These are phyloP conservation scores for Paralichthys olivaceus DNA, from an alignment of 2,113 vertebrate species.

Conservation along the genomic window DNA sequence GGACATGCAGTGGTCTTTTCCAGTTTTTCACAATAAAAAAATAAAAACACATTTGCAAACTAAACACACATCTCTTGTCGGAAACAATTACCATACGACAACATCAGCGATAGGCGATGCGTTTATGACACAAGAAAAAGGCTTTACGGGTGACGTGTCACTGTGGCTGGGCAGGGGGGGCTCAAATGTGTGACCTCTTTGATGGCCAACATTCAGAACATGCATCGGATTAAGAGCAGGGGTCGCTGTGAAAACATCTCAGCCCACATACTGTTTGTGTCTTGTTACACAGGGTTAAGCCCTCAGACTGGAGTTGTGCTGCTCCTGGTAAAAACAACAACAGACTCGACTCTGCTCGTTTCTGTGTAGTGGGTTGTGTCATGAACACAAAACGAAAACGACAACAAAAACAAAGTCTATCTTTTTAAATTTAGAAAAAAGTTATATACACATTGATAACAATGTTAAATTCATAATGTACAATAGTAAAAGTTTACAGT, in stretches of 20 bases:
- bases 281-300: conserved; percentile 29
- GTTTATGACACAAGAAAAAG: conserved; percentile 47
- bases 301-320: conserved; percentile 53
- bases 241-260: conserved; percentile 20
- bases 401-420: conserved; percentile 35
- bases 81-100: conserved; percentile 51
- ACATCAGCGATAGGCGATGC: conserved; percentile 40
- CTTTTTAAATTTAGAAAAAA: conserved; percentile 74
- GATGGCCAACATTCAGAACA: conserved; percentile 52
- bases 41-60: conserved; percentile 42
- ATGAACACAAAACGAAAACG: conserved; percentile 33
- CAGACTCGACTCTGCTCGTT: conserved; percentile 37
- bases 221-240: conserved; percentile 42
- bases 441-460: conserved; percentile 82
- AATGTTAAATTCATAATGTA: conserved; percentile 84
- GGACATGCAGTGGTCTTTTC: conserved; percentile 80
- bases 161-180: conserved; percentile 12
- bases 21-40: conserved; percentile 72
- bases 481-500: conserved; percentile 86
- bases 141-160: conserved; percentile 45
- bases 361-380: conserved; percentile 59
- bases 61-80: conserved; percentile 28
- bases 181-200: conserved; percentile 17
- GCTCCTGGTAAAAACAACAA: conserved; percentile 42
- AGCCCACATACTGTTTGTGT: conserved; percentile 51